A percentile compares a stretch with the other conserved stretches of the same genome.
phyloP scores from a whole-genome alignment of 1,140 invertebrate species.

The Lysiphlebus fabarum region DNA sequence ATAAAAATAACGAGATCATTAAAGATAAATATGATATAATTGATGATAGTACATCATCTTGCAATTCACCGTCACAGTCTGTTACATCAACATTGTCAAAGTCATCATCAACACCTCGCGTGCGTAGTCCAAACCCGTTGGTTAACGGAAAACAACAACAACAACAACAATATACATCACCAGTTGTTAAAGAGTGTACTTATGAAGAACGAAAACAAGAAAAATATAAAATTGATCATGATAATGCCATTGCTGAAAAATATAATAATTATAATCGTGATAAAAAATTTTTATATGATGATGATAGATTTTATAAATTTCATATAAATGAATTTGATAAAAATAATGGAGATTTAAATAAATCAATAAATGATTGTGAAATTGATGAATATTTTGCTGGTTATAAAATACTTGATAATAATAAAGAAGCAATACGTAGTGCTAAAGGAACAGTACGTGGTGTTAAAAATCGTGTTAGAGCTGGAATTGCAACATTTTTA shows the following conservation, averaged over 20 bases:
- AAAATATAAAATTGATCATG: constrained; percentile 55
- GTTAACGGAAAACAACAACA: constrained; percentile 24
- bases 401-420: constrained; percentile 69
- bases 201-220: constrained; percentile 63
- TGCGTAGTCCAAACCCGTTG: constrained; percentile 30
- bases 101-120: constrained; percentile 35
- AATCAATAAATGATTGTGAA: constrained; percentile 50
- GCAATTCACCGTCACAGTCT: constrained; percentile 34
- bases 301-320: constrained; percentile 77
- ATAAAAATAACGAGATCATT: constrained; percentile 15
- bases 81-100: constrained; percentile 36
- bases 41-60: constrained; percentile 18
- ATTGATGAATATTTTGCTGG: constrained; percentile 75
- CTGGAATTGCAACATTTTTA: constrained; percentile 90
- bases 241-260: constrained; percentile 34
- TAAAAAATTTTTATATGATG: constrained; percentile 61
- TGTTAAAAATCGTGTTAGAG: constrained; percentile 88
- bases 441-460: constrained; percentile 87
- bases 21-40: constrained; percentile 9
- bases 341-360: constrained; percentile 44
- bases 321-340: constrained; percentile 74
- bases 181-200: constrained; percentile 63
- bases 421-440: constrained; percentile 74
- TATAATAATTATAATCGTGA: constrained; percentile 46
- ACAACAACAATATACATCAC: constrained; percentile 22